Evolutionary conservation across 2,888 invertebrate species (phyloP), one percentile per base, ranked within the genome.

Genomic region (Chrysolina oricalcia): DNA sequence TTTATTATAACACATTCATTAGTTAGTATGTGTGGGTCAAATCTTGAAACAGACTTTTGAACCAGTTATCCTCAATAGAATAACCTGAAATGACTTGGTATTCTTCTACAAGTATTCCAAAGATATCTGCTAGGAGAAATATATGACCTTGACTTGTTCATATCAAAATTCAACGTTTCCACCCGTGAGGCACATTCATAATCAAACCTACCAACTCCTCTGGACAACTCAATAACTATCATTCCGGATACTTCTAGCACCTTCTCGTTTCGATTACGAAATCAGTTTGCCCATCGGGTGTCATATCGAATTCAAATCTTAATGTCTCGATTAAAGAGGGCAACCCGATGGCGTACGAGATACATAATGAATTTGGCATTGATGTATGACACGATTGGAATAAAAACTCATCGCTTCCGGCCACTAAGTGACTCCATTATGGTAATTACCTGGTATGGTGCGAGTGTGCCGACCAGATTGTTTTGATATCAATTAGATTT

Each of bases 321-420:
- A 35, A 59, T 59, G 35, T 27, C 35, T 59, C 15, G 59, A 59
- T 59, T 27, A 59, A 59, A 27, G 27, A 59, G 59, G 59, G 23
- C 59, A 59, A 56, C 21, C n/a, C 27, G 59, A 59, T 59, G 59
- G 59, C 27, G 27, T 59, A 59, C 17, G 35, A 23, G 59, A 59
- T 59, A 59, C 59, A 35, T 59, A 59, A 59, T 35, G n/a, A 59
- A 59, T 59, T 59, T 4, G 59, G n/a, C 59, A 59, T 59, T 59
- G 59, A 59, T n/a, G 35, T 27, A 35, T 59, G 59, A 23, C 27
- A 59, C n/a, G 59, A 59, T 35, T n/a, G 11, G 21, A 59, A 59
- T 59, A 59, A 59, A 35, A 59, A 59, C 8, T 35, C 27, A 35
- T 35, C 35, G 59, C 59, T 59, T 59, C 59, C 35, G 59, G 59